Evolutionary conservation across 2,797 vertebrate genomes (phyloP), one percentile per base, ranked within the genome.

Genomic region (Todus mexicanus): DNA sequence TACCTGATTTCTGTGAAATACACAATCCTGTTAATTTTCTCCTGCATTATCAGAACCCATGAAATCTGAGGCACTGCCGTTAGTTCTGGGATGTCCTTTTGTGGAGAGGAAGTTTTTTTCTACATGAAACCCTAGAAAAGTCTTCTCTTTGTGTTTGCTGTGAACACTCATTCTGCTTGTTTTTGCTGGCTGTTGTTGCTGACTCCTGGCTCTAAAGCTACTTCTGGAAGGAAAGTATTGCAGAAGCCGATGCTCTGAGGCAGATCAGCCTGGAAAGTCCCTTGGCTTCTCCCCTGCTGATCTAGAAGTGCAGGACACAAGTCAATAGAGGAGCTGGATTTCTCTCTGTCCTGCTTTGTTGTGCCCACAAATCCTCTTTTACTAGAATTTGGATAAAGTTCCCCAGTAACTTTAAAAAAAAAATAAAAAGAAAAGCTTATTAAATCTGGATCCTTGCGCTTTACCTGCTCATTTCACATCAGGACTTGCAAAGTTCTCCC

Each of bases 1-100:
- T 75, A 92, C 71, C 80, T 94, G 38, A 88, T 95, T 82, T 66
- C 91, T 90, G 74, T 89, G 87, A 87, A 94, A 75, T 76, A 70
- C 7, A 8, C 61, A 69, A 7, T 80, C 78, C 61, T 82, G 54
- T 91, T 97, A 87, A 94, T 95, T 90, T 93, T 83, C 61, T 89
- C n/a, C 76, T 40, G 5, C 45, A 68, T 72, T 71, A 54, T 42
- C 51, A 81, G 66, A 43, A 66, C 29, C 54, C 42, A 2, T 94
- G 71, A 85, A 90, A 85, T 85, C 42, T 35, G 64, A 85, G 42
- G 38, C 42, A 16, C 20, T 85, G 69, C 31, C 45, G 33, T 63
- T 56, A 74, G 22, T 63, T 87, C 33, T 70, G 51, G 71, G 37
- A 35, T 78, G 73, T 48, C 40, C 40, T 88, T 92, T 60, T 57